Conservation (phyloP, 2,888 invertebrate genomes). For the Malthinus flaveolus region DNA sequence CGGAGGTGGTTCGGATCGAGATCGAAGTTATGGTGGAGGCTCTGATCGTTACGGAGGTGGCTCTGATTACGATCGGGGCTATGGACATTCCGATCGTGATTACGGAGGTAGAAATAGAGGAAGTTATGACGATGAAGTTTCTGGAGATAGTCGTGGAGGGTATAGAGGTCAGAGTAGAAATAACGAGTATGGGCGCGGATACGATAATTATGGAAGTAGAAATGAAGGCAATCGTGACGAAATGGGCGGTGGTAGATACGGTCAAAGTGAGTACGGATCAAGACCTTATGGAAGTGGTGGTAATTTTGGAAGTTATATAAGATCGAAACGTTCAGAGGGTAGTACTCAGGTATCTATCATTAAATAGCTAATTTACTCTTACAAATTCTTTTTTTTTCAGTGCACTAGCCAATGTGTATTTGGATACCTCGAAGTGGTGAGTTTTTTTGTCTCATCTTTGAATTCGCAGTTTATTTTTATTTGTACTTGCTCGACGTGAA, state of each 20-base stretch:
- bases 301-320: slow-evolving; percentile 3
- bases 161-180: too few species aligned
- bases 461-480: neutral
- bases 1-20: slow-evolving; percentile 22
- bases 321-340: slow-evolving; percentile 18
- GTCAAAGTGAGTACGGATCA: neutral
- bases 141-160: too few species aligned
- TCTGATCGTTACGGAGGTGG: neutral
- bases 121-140: too few species aligned
- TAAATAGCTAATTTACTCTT: slow-evolving; percentile 30
- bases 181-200: too few species aligned
- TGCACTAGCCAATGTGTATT: slow-evolving; percentile 52
- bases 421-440: slow-evolving; percentile 51
- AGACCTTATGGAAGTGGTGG: slow-evolving; percentile 11
- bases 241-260: too few species aligned
- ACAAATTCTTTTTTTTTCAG: slow-evolving; percentile 38
- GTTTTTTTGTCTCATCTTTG: slow-evolving; percentile 11
- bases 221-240: too few species aligned
- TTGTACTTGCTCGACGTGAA: neutral
- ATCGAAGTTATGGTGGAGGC: slow-evolving; percentile 15
- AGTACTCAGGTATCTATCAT: slow-evolving; percentile 26
- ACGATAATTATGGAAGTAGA: too few species aligned
- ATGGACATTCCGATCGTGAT: too few species aligned
- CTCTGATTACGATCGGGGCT: too few species aligned
- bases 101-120: too few species aligned